phyloP scores from a whole-genome alignment of 2,113 vertebrate species.

The Aviceda subcristata region DNA sequence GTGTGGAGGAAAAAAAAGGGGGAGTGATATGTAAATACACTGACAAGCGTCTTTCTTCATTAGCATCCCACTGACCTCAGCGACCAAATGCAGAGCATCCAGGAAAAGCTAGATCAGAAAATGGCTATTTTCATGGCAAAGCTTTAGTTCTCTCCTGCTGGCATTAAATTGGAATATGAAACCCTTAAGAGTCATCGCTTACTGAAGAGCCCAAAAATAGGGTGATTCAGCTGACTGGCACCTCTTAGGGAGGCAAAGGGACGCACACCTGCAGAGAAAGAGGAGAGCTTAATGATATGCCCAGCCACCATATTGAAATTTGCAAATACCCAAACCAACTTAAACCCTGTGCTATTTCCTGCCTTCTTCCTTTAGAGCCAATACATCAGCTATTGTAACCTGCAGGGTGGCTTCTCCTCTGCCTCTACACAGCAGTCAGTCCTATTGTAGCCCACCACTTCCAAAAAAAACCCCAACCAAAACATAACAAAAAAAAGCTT shows the following conservation, averaged over 20 bases:
- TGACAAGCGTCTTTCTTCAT: background rate
- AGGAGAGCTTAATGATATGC: background rate
- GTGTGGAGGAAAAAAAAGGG: fast-evolving
- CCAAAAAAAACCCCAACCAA: background rate
- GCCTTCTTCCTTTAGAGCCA: background rate
- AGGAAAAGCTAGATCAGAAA: background rate
- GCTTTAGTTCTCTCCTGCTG: background rate
- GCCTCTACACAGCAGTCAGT: background rate
- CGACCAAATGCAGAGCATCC: background rate
- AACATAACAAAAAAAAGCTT: background rate
- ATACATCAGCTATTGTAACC: background rate
- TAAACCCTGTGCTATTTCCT: background rate
- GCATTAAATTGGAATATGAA: background rate
- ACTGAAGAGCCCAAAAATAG: background rate
- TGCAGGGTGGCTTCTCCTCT: background rate
- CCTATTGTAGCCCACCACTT: background rate
- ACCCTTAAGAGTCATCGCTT: background rate
- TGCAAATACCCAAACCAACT: background rate
- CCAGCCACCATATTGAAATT: fast-evolving
- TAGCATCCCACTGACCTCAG: background rate
- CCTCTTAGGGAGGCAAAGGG: background rate
- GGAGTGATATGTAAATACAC: background rate
- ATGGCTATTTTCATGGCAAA: background rate
- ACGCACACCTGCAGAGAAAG: background rate
- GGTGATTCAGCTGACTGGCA: background rate